These are phyloP conservation scores for Sebastes flavidus DNA, from an alignment of 2,797 vertebrate species.

Conservation along the genomic window DNA sequence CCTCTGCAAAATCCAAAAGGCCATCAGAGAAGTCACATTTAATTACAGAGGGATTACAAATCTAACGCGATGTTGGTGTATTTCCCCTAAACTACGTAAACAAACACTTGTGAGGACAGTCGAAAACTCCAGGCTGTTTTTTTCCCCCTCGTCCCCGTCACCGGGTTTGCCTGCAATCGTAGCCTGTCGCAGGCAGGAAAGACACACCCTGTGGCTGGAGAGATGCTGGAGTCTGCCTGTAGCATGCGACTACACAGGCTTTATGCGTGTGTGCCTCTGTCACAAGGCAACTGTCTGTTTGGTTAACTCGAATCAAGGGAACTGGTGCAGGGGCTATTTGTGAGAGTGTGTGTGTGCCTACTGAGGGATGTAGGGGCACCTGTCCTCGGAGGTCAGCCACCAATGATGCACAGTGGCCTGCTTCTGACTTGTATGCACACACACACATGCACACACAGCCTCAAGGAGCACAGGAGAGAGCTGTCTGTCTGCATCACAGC, in stretches of 20 bases:
- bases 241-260: constrained; percentile 15
- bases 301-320: constrained; percentile 43
- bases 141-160: not conserved
- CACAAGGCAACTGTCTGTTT: constrained; percentile 56
- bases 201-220: constrained; percentile 39
- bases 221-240: constrained; percentile 3
- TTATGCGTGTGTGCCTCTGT: constrained; percentile 19
- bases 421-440: constrained; percentile 1
- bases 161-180: constrained; percentile 22
- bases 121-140: constrained; percentile 44
- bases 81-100: constrained; percentile 37
- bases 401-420: constrained; percentile 17
- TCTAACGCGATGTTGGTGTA: constrained; percentile 19
- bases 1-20: constrained; percentile 52
- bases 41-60: constrained; percentile 54
- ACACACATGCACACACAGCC: constrained; percentile 4
- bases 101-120: constrained; percentile 37
- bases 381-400: constrained; percentile 59
- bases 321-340: constrained; percentile 36
- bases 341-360: not conserved
- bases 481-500: constrained; percentile 71
- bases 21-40: constrained; percentile 64
- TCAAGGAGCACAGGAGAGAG: constrained; percentile 53
- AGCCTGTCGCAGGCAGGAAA: constrained; percentile 24
- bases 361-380: constrained; percentile 40